phyloP scores from a whole-genome alignment of 2,888 invertebrate genomes.

The Hirudinaria manillensis region DNA sequence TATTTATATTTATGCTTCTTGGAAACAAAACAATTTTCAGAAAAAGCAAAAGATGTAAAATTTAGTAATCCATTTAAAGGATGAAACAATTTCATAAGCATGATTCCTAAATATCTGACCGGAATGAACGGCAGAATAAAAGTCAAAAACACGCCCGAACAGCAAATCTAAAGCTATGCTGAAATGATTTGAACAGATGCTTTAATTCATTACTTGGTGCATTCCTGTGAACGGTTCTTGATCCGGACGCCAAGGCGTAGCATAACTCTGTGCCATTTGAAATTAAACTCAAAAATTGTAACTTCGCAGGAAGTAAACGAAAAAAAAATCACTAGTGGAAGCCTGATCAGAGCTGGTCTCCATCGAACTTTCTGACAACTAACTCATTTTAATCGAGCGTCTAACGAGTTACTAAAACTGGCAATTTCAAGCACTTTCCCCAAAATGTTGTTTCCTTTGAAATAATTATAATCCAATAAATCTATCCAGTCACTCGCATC shows the following conservation, averaged over 20 bases:
- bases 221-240: slow-evolving; percentile 28
- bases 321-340: slow-evolving; percentile 13
- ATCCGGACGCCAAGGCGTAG: slow-evolving; percentile 30
- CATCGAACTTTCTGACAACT: slow-evolving; percentile 13
- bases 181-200: no score
- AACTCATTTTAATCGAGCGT: slow-evolving; percentile 5
- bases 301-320: slow-evolving; percentile 9
- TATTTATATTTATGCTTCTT: no score
- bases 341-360: not conserved
- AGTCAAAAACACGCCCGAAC: no score
- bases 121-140: no score
- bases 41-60: no score
- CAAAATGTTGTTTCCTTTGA: not conserved
- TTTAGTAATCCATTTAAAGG: no score
- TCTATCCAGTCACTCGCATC: not conserved
- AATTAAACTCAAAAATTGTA: not conserved
- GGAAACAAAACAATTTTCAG: no score
- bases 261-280: slow-evolving; percentile 31
- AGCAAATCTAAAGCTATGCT: no score
- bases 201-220: slow-evolving; percentile 20
- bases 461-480: not conserved
- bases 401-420: not conserved
- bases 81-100: no score
- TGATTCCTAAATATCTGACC: no score
- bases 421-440: not conserved